Percentiles rank a stretch among this genome's conserved stretches.
Conservation (phyloP, 2,797 vertebrate genomes). For the Enteromius unitaeniatus region DNA sequence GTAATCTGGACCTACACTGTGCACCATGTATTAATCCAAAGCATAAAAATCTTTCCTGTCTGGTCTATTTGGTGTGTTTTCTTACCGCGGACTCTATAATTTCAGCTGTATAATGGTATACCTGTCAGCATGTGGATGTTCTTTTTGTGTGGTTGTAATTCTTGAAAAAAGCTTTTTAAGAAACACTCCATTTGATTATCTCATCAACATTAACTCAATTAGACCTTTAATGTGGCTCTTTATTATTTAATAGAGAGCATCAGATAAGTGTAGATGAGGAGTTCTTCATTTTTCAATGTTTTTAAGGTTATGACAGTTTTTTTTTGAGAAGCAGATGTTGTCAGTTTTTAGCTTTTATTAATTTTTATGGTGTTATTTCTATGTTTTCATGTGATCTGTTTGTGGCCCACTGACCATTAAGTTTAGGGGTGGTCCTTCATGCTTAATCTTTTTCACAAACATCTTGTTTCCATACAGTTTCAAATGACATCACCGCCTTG, state of each 20-base stretch:
- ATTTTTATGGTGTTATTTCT: not conserved
- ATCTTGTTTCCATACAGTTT: not conserved
- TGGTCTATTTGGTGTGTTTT: conserved; percentile 1
- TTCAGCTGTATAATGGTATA: conserved; percentile 31
- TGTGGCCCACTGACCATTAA: not conserved
- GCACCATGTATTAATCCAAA: not conserved
- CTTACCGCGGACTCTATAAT: conserved; percentile 8
- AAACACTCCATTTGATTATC: conserved; percentile 7
- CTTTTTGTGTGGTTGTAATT: conserved; percentile 34
- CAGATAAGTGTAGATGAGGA: not conserved
- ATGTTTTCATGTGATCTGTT: not conserved
- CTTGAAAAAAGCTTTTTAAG: conserved; percentile 16
- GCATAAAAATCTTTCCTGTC: not conserved
- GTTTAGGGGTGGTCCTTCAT: not conserved
- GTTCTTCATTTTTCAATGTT: not conserved
- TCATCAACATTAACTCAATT: conserved; percentile 36
- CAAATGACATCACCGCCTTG: no score
- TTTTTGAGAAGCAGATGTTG: not conserved
- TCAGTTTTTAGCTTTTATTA: not conserved
- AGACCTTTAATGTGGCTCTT: conserved; percentile 20
- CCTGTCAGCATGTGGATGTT: conserved; percentile 20
- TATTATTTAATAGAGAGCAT: conserved; percentile 14
- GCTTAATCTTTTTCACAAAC: not conserved
- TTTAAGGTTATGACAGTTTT: not conserved
- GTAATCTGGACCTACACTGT: not conserved